phyloP scores from a whole-genome alignment of 2,797 vertebrate species.

The Emys orbicularis region DNA sequence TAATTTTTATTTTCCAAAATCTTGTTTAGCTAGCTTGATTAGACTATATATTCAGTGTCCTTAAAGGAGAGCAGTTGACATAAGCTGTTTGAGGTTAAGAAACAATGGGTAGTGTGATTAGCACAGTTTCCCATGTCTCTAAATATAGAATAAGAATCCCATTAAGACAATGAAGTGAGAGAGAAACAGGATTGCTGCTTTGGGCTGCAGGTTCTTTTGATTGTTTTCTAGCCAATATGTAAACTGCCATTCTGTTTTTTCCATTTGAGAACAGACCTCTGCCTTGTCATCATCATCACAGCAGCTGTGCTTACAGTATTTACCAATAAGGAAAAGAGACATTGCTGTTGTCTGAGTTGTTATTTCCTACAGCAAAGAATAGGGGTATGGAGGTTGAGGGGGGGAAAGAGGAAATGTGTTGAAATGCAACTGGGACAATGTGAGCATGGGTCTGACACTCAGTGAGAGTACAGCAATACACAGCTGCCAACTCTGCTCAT shows the following conservation, averaged over 20 bases:
- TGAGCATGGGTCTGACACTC: neutral
- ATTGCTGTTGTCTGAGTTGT: conserved; percentile 57
- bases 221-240: conserved; percentile 71
- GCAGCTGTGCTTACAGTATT: conserved; percentile 65
- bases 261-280: conserved; percentile 56
- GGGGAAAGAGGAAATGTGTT: conserved; percentile 39
- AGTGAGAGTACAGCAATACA: neutral
- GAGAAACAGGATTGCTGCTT: conserved; percentile 48
- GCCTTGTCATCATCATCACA: conserved; percentile 57
- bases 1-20: conserved; percentile 65
- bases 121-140: conserved; percentile 69
- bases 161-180: conserved; percentile 64
- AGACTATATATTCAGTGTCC: conserved; percentile 44
- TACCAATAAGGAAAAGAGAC: conserved; percentile 69
- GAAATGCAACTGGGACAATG: neutral
- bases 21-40: conserved; percentile 60
- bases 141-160: conserved; percentile 73
- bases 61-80: conserved; percentile 35
- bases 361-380: conserved; percentile 76
- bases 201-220: conserved; percentile 7
- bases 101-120: conserved; percentile 56
- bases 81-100: conserved; percentile 71
- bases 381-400: conserved; percentile 40
- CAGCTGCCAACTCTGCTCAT: conserved; percentile 7
- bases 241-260: conserved; percentile 73